phyloP scores from a whole-genome alignment of 2,888 invertebrate genomes.

The Unio pictorum region DNA sequence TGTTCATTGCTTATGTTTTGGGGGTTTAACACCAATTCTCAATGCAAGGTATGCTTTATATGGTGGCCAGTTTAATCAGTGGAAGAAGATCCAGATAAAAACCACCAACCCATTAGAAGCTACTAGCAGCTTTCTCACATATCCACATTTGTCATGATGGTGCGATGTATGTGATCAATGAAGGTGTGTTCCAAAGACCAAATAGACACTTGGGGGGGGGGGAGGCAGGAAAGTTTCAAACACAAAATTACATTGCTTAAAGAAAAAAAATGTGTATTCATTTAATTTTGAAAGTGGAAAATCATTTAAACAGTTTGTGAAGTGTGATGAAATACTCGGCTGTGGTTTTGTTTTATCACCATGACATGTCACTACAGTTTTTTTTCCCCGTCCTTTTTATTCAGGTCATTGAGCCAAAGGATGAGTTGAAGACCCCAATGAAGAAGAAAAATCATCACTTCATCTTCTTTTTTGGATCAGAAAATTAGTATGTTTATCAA shows the following conservation, averaged over 20 bases:
- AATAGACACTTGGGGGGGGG: too few relatives aligned
- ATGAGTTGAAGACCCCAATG: conserved; percentile 83
- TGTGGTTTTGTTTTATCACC: too few relatives aligned
- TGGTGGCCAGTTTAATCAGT: too few relatives aligned
- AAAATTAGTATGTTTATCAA: conserved; percentile 88
- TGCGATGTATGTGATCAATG: too few relatives aligned
- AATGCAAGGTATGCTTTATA: too few relatives aligned
- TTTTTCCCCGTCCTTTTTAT: conserved; percentile 51
- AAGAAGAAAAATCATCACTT: conserved; percentile 84
- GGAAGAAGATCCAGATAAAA: too few relatives aligned
- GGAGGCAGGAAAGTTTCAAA: not conserved
- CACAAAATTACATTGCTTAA: not conserved
- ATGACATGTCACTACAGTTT: not conserved
- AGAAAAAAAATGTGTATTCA: not conserved
- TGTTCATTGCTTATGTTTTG: too few relatives aligned
- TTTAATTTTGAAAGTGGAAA: not conserved
- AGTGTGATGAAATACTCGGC: not conserved
- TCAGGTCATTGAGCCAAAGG: conserved; percentile 87
- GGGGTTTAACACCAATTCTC: too few relatives aligned
- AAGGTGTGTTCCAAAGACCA: too few relatives aligned
- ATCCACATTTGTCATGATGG: too few relatives aligned
- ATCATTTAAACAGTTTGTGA: not conserved
- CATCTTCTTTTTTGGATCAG: conserved; percentile 95
- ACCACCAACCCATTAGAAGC: too few relatives aligned
- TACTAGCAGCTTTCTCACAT: too few relatives aligned